phyloP scores from a whole-genome alignment of 2,888 invertebrate genomes.

The Neocrepidodera transversa region DNA sequence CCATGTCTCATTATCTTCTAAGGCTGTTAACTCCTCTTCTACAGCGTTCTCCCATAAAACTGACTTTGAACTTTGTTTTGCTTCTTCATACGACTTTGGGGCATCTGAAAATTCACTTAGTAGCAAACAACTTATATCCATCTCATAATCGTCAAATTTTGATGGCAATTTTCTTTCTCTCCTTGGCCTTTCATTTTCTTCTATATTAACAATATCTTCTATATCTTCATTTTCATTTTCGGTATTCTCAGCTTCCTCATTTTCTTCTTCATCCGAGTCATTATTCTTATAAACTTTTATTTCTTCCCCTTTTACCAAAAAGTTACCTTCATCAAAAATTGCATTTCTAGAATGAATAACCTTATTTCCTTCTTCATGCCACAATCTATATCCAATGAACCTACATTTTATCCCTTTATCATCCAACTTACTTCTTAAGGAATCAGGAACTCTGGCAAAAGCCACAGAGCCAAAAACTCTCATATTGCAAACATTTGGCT shows the following conservation, averaged over 20 bases:
- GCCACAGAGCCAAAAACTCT: slow-evolving; percentile 31
- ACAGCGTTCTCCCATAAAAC: too few relatives aligned
- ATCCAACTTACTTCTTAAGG: too few relatives aligned
- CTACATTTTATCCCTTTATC: too few relatives aligned
- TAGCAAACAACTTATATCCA: slow-evolving; percentile 33
- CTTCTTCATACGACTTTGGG: slow-evolving; percentile 27
- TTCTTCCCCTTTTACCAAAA: slow-evolving; percentile 4
- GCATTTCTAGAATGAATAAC: slow-evolving; percentile 18
- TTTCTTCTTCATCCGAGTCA: background rate
- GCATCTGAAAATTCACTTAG: slow-evolving; percentile 24
- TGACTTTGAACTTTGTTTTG: too few relatives aligned
- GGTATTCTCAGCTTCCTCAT: background rate
- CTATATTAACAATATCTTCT: background rate
- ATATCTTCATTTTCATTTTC: background rate
- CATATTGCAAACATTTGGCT: slow-evolving; percentile 32
- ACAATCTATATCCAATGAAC: too few relatives aligned
- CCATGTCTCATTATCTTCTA: too few relatives aligned
- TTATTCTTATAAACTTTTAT: background rate
- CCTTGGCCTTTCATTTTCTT: slow-evolving; percentile 24
- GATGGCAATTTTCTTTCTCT: slow-evolving; percentile 23
- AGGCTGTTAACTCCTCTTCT: too few relatives aligned
- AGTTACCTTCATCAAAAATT: too few relatives aligned
- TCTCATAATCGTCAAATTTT: too few relatives aligned
- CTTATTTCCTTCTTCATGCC: slow-evolving; percentile 22
- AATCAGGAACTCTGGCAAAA: too few relatives aligned